Percentiles rank a stretch among this genome's conserved stretches.
phyloP scores from a whole-genome alignment of 53 echinoderm and acorn worm genomes.

The Hippasteria phrygiana region DNA sequence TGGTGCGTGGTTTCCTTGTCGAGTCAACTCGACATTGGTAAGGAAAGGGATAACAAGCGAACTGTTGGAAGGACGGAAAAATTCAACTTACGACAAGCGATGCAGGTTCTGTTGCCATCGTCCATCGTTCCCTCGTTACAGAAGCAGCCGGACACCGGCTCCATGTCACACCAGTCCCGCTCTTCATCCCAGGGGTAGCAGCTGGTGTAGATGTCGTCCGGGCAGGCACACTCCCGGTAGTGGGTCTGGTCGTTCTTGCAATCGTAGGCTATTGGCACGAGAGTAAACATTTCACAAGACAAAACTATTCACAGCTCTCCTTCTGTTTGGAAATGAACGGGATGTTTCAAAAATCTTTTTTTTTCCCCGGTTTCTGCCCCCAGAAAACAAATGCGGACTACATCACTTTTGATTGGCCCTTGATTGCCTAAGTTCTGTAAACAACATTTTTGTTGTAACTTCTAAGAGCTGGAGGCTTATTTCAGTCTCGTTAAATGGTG shows the following conservation, averaged over 20 bases:
- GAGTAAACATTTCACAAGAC: neutral
- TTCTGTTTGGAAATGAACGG: too few species aligned
- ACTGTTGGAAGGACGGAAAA: neutral
- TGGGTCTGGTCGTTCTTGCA: constrained; percentile 37
- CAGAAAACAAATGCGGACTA: too few species aligned
- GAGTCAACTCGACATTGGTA: too few species aligned
- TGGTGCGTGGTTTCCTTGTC: too few species aligned
- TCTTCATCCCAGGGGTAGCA: constrained; percentile 56
- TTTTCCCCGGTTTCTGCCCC: too few species aligned
- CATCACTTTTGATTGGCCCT: too few species aligned
- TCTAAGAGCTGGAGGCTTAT: too few species aligned
- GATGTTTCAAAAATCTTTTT: too few species aligned
- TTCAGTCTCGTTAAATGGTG: too few species aligned
- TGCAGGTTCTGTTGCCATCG: constrained; percentile 50
- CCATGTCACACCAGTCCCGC: constrained; percentile 21
- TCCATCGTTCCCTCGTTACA: constrained; percentile 63
- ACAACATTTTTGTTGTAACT: too few species aligned
- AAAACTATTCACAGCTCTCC: neutral
- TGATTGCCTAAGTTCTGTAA: too few species aligned
- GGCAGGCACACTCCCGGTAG: constrained; percentile 64
- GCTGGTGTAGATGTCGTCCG: constrained; percentile 51
- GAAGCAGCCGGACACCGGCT: constrained; percentile 62
- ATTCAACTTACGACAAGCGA: constrained; percentile 53
- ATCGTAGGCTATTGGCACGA: constrained; percentile 6
- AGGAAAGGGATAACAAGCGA: neutral